phyloP scores from a whole-genome alignment of 2,888 invertebrate genomes.

The Pachliopta kotzebuea region DNA sequence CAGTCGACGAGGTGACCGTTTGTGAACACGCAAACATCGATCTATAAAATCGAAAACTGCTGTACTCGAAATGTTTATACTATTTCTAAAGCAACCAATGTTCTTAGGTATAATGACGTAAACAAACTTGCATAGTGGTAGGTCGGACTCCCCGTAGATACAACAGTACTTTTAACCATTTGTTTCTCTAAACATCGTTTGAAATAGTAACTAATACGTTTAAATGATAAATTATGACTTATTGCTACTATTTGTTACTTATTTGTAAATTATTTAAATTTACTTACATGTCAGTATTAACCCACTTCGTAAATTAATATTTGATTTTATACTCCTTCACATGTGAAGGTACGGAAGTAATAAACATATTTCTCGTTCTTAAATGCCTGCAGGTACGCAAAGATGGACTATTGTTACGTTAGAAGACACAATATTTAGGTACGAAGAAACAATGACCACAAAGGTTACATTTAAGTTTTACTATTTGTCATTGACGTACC shows the following conservation, averaged over 20 bases:
- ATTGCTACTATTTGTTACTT: conserved; percentile 34
- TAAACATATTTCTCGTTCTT: conserved; percentile 31
- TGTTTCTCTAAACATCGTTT: conserved; percentile 48
- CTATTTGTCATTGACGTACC: conserved; percentile 45
- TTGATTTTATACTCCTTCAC: conserved; percentile 14
- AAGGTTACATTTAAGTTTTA: conserved; percentile 57
- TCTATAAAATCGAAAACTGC: conserved; percentile 55
- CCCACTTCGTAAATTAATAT: conserved; percentile 18
- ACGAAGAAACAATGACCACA: conserved; percentile 46
- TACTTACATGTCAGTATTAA: conserved; percentile 19
- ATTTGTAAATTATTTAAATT: conserved; percentile 12
- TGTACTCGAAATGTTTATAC: conserved; percentile 45
- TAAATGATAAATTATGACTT: conserved; percentile 45
- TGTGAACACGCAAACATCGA: conserved; percentile 60
- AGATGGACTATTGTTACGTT: conserved; percentile 54
- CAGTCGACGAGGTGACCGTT: conserved; percentile 49
- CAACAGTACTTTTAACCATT: conserved; percentile 38
- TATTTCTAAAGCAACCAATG: conserved; percentile 59
- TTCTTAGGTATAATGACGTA: conserved; percentile 54
- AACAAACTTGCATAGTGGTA: conserved; percentile 49
- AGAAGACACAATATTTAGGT: conserved; percentile 41
- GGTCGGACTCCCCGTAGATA: conserved; percentile 40
- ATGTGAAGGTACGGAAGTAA: conserved; percentile 21
- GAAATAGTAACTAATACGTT: conserved; percentile 42
- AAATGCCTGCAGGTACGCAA: conserved; percentile 21